A percentile compares a stretch with the other conserved stretches of the same genome.
These are phyloP conservation scores for Thalassophryne amazonica DNA, from an alignment of 2,797 vertebrate species.

Conservation along the genomic window DNA sequence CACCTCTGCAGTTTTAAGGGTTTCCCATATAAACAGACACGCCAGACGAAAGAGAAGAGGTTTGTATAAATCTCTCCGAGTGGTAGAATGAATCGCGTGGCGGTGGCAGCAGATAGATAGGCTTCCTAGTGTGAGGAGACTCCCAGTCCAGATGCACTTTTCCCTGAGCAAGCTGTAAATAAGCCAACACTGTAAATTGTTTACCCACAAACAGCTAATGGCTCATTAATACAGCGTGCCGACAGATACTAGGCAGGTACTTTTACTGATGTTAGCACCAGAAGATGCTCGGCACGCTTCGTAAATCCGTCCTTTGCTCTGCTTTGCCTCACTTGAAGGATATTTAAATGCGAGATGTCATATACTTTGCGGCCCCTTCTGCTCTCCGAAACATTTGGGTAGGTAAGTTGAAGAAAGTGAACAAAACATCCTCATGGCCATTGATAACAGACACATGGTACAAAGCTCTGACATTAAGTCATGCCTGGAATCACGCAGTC, in stretches of 20 bases:
- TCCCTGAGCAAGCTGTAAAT: slow-evolving; percentile 66
- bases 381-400: slow-evolving; percentile 56
- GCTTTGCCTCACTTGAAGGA: slow-evolving; percentile 36
- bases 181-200: slow-evolving; percentile 70
- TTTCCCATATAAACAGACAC: slow-evolving; percentile 67
- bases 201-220: slow-evolving; percentile 72
- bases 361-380: slow-evolving; percentile 18
- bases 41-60: slow-evolving; percentile 71
- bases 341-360: slow-evolving; percentile 47
- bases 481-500: slow-evolving; percentile 42
- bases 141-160: slow-evolving; percentile 67
- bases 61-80: slow-evolving; percentile 77
- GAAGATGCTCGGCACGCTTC: slow-evolving; percentile 56
- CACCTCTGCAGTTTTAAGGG: slow-evolving; percentile 54
- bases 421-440: slow-evolving; percentile 61
- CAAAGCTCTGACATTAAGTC: slow-evolving; percentile 37
- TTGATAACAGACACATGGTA: slow-evolving; percentile 50
- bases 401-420: slow-evolving; percentile 50
- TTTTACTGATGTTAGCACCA: slow-evolving; percentile 72
- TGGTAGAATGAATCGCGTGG: slow-evolving; percentile 54
- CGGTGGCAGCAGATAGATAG: slow-evolving; percentile 73
- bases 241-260: slow-evolving; percentile 61
- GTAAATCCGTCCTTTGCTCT: slow-evolving; percentile 63
- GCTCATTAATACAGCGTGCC: slow-evolving; percentile 73
- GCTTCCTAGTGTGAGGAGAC: slow-evolving; percentile 49